Evolutionary conservation across 2,888 invertebrate species (phyloP), one percentile per base, ranked within the genome.

Genomic region (Heliconius ethilla): DNA sequence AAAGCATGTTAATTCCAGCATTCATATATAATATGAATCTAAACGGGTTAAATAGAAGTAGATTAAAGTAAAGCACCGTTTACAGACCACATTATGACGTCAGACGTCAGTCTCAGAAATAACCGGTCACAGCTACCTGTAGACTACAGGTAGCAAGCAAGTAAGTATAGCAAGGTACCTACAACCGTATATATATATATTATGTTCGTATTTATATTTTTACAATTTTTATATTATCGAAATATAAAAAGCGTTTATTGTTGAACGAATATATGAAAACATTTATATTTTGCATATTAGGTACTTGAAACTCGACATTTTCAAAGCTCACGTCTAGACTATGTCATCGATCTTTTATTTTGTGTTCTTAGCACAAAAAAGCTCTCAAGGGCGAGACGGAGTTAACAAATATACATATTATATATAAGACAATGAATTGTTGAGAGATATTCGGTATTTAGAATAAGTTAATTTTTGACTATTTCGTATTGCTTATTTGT

Each of bases 281-380:
- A 37, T n/a, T 37, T 67, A 33, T 67, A 67, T 67, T 67, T 67
- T 67, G 67, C 37, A 37, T 67, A n/a, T 4, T 37, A 37, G 33
- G 15, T 45, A 45, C 45, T 45, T 45, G 45, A 18, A 18, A 45
- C 37, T 67, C 6, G 11, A 67, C 37, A 37, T 37, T 67, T 67
- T 37, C 37, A 67, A 67, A 67, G 67, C 67, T 67, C 37, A n/a
- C 67, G 67, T 67, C 67, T 67, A 67, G 67, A 67, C 67, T 67
- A 67, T 67, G 13, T 37, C 67, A 67, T 67, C 67, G 67, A 67
- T 67, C 67, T 37, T 67, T 37, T 37, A 67, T 67, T 67, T 45
- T 45, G 45, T 45, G 45, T 45, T 45, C 45, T 45, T 45, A 37
- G 67, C 0, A 67, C 67, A 67, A 37, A 67, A 67, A 67, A n/a